Evolutionary conservation across 2,888 invertebrate species (phyloP).

Genomic region (Kuschelorhynchus macadamiae): DNA sequence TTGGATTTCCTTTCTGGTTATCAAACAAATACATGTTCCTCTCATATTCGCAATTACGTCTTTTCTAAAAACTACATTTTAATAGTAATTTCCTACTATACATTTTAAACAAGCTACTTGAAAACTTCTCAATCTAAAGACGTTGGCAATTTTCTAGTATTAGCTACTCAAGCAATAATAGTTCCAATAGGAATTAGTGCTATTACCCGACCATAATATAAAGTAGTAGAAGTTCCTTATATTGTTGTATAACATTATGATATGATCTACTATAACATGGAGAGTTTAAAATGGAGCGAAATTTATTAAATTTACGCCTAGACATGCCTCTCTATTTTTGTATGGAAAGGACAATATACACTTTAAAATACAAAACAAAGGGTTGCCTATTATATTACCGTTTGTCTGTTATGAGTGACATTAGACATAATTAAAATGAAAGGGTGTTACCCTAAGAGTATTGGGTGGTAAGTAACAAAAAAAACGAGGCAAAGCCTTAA

Average conservation of each 20-base stretch:
- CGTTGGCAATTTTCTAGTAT: conserved; percentile 43
- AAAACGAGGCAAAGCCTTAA: no score
- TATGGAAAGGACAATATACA: no score
- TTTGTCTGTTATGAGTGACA: no score
- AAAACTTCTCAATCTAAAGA: conserved; percentile 38
- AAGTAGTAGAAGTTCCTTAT: conserved; percentile 17
- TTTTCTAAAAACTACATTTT: conserved; percentile 22
- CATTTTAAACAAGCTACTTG: conserved; percentile 37
- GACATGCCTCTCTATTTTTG: no score
- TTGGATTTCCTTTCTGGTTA: no score
- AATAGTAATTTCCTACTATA: conserved; percentile 37
- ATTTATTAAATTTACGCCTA: no score
- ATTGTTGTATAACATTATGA: conserved; percentile 10
- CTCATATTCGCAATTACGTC: conserved; percentile 15
- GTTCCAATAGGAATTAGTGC: conserved; percentile 17
- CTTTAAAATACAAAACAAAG: no score
- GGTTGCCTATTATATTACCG: no score
- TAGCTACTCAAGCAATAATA: conserved; percentile 46
- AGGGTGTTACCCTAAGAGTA: no score
- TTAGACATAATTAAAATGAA: no score
- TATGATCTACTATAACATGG: conserved; percentile 18
- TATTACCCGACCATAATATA: conserved; percentile 30
- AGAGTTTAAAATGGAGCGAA: neutral
- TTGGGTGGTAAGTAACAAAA: no score
- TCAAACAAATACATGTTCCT: neutral